phyloP scores from a whole-genome alignment of 2,888 invertebrate species.

The Trisateles emortualis region DNA sequence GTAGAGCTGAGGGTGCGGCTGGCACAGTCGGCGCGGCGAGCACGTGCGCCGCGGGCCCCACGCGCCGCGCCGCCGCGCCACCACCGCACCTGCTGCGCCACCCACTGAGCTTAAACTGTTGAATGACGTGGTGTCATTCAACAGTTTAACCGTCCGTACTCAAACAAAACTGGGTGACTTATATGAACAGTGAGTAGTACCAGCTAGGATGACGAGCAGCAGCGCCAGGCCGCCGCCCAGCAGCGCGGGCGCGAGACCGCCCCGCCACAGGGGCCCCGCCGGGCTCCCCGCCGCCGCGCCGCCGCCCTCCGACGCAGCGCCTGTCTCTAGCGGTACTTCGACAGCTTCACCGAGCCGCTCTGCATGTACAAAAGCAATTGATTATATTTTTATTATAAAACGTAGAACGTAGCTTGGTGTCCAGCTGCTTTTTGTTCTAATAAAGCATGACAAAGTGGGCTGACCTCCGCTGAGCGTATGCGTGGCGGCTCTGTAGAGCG shows the following conservation, averaged over 20 bases:
- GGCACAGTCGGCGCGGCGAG: conserved; percentile 31
- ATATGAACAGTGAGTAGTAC: conserved; percentile 20
- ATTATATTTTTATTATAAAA: too few relatives aligned
- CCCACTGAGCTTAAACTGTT: too few relatives aligned
- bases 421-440: too few relatives aligned
- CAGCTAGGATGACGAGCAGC: conserved; percentile 50
- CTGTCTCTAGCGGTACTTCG: conserved; percentile 50
- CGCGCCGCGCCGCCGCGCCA: conserved; percentile 16
- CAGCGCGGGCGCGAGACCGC: conserved; percentile 53
- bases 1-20: conserved; percentile 59
- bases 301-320: conserved; percentile 34
- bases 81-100: conserved; percentile 15
- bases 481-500: conserved; percentile 86
- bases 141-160: too few relatives aligned
- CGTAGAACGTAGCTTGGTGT: too few relatives aligned
- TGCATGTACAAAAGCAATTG: conserved; percentile 20
- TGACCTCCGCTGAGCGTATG: conserved; percentile 81
- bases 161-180: too few relatives aligned
- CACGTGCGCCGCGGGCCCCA: conserved; percentile 37
- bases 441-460: conserved; percentile 18
- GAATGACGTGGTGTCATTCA: too few relatives aligned
- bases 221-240: conserved; percentile 55
- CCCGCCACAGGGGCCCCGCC: conserved; percentile 42
- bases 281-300: conserved; percentile 30
- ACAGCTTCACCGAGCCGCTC: conserved; percentile 68